A percentile compares a stretch with the other conserved stretches of the same genome.
Evolutionary conservation across 2,888 invertebrate genomes (phyloP).

Genomic region (Dinocampus coccinellae): DNA sequence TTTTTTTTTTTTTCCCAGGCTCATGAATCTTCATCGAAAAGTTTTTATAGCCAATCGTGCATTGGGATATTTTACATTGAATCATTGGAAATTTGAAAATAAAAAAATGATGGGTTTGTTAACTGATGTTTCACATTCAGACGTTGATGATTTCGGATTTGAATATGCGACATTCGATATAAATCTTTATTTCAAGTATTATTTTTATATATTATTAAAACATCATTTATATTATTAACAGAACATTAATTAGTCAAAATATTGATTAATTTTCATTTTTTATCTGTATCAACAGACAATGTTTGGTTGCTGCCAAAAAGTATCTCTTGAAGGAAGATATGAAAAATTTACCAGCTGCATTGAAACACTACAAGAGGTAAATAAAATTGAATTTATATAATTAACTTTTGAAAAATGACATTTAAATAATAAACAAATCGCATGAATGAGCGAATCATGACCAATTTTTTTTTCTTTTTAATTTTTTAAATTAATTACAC

Average conservation of each 20-base stretch:
- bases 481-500: too few relatives aligned
- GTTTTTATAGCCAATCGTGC: conserved; percentile 83
- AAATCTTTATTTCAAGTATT: conserved; percentile 70
- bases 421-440: too few relatives aligned
- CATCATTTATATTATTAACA: conserved; percentile 20
- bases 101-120: conserved; percentile 74
- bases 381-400: neutral
- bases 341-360: conserved; percentile 72
- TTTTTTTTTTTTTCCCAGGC: conserved; percentile 71
- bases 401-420: too few relatives aligned
- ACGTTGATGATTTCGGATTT: conserved; percentile 74
- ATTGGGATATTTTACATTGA: conserved; percentile 79
- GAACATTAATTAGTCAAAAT: too few relatives aligned
- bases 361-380: conserved; percentile 71
- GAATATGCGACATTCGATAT: conserved; percentile 73
- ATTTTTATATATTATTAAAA: conserved; percentile 21
- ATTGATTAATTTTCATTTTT: too few relatives aligned
- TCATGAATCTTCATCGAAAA: conserved; percentile 84
- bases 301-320: conserved; percentile 75
- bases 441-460: too few relatives aligned
- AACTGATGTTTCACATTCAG: conserved; percentile 70
- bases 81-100: conserved; percentile 84
- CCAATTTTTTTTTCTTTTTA: too few relatives aligned
- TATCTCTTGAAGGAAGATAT: conserved; percentile 79
- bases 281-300: conserved; percentile 59